phyloP scores from a whole-genome alignment of 1,140 invertebrate genomes.

The Linepithema humile region DNA sequence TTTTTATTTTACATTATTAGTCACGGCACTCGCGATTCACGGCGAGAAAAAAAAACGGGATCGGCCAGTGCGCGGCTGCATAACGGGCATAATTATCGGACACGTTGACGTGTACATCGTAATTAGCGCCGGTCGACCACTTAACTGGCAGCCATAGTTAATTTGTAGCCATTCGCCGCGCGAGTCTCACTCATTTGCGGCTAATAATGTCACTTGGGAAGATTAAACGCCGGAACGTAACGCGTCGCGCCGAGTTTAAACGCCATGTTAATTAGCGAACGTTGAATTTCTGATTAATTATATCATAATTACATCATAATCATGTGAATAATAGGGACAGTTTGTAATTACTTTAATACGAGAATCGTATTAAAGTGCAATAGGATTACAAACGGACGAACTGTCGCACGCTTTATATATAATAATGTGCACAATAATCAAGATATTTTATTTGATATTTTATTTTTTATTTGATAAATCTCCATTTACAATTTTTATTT shows the following conservation, averaged over 20 bases:
- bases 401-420: too few species aligned
- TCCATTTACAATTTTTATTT: not conserved
- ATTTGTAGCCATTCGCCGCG: constrained; percentile 60
- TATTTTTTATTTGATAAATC: not conserved
- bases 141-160: constrained; percentile 57
- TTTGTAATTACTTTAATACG: not conserved
- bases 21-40: constrained; percentile 48
- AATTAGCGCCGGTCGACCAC: constrained; percentile 61
- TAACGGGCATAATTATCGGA: constrained; percentile 59
- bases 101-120: constrained; percentile 53
- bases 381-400: too few species aligned
- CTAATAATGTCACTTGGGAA: constrained; percentile 30
- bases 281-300: constrained; percentile 10
- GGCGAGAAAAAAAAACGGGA: constrained; percentile 12
- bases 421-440: not conserved
- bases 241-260: constrained; percentile 18
- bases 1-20: constrained; percentile 71
- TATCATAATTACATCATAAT: not conserved
- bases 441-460: not conserved
- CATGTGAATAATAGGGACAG: not conserved
- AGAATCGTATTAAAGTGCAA: not conserved
- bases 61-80: not conserved
- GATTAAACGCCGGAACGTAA: constrained; percentile 35
- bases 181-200: constrained; percentile 29
- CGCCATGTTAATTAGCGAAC: constrained; percentile 58